A percentile compares a stretch with the other conserved stretches of the same genome.
Evolutionary conservation across 64 coral and sea anemone genomes (phyloP).

Genomic region (Trachythela sp.): DNA sequence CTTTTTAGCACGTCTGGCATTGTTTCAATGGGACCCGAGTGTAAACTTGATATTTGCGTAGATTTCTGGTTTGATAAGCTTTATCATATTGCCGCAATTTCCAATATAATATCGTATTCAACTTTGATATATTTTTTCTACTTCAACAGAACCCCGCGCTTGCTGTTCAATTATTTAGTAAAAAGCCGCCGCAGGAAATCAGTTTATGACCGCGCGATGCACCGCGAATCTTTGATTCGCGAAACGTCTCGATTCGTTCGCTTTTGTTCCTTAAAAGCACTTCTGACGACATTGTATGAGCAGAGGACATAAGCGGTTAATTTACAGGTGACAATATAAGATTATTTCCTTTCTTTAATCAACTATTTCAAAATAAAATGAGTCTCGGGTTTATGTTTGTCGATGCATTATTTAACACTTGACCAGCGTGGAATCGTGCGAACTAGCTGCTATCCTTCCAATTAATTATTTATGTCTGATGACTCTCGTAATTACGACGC

Average conservation of each 20-base stretch:
- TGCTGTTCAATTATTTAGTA: background rate
- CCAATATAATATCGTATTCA: background rate
- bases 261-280: background rate
- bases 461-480: background rate
- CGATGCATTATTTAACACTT: slow-evolving; percentile 1
- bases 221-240: background rate
- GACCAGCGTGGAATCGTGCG: background rate
- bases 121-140: background rate
- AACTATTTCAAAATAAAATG: background rate
- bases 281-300: no score
- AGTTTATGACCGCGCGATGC: background rate
- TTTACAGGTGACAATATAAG: no score
- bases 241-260: background rate
- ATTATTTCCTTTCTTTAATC: no score
- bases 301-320: no score
- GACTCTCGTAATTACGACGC: background rate
- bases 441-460: background rate
- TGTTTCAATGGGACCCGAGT: no score
- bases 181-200: background rate
- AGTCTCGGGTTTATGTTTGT: background rate
- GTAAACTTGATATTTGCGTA: no score
- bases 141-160: background rate
- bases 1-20: no score
- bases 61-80: no score
- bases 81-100: no score